Evolutionary conservation across 2,113 vertebrate genomes (phyloP).

Genomic region (Elanoides forficatus): DNA sequence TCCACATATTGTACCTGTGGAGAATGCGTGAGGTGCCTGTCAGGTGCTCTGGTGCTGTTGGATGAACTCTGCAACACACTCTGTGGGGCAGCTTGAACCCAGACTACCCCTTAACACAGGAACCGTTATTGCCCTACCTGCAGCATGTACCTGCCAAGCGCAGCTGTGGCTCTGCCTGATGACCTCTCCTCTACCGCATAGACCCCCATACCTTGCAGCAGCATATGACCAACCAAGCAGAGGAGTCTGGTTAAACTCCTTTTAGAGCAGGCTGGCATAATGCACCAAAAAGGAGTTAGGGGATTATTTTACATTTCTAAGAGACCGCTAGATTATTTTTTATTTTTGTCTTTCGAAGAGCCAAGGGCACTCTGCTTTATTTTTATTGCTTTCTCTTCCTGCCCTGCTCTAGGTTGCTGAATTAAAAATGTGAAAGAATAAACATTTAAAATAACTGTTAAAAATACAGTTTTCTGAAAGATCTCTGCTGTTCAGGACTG

Average conservation of each 20-base stretch:
- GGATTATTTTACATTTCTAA: background rate
- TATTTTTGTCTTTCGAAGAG: background rate
- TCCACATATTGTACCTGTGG: background rate
- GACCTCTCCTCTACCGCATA: background rate
- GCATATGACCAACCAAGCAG: background rate
- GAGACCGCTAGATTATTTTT: background rate
- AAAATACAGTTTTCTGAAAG: background rate
- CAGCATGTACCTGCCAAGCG: background rate
- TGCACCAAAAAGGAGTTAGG: background rate
- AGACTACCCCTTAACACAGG: too few species aligned
- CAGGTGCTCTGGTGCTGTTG: background rate
- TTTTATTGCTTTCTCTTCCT: background rate
- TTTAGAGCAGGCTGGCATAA: background rate
- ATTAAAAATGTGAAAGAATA: background rate
- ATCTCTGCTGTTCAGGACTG: background rate
- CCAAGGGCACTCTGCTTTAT: background rate
- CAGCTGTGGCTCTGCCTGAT: background rate
- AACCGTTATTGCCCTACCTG: background rate
- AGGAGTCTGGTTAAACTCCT: background rate
- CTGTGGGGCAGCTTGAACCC: background rate
- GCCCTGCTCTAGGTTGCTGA: background rate
- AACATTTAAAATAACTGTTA: accelerated
- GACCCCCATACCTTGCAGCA: background rate
- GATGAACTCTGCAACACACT: background rate
- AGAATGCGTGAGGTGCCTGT: background rate